Evolutionary conservation across 1,140 invertebrate species (phyloP), one percentile per base, ranked within the genome.

Genomic region (Pissodes strobi): DNA sequence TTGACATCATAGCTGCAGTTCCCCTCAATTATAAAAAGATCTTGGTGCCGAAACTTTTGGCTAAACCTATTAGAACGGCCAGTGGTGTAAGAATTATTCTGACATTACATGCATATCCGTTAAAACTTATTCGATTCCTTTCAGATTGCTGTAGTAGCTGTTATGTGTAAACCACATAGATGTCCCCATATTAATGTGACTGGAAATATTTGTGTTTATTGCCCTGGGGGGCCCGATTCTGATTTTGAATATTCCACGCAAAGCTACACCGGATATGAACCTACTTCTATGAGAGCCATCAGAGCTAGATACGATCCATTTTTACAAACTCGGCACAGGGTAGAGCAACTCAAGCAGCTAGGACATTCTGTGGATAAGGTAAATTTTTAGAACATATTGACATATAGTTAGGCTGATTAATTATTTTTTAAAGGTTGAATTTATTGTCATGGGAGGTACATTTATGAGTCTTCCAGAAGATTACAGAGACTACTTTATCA

Each of bases 201-300:
- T 19, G 97, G 97, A 38, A 99, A 99, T 80, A 98, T 99, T 68
- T 99, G 98, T 81, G 96, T 99, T 17, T 98, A 99, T 80, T 99
- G 97, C 78, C 97, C 97, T n/a, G 97, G 97, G 19, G 97, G 87
- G 1, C 97, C 97, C 0, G 97, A 99, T 82, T 99, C 97, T 37
- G 98, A 99, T 83, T 99, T 99, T 82, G 98, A 99, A 82, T 99
- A 99, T 81, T 99, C 97, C 0, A 99, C 97, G n/a, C 98, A 99
- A 81, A 98, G 95, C 43, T 99, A 99, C 76, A 99, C 98, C 18
- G 98, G 98, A n/a, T 99, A 99, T 80, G 98, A 99, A 81, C 97
- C 98, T 2, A 99, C 98, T 6, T 98, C 95, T 0, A 99, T 99
- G 98, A 83, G 98, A 80, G 98, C 98, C 0, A 99, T 99, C 66